phyloP scores from a whole-genome alignment of 2,797 vertebrate genomes.

The Miichthys miiuy region DNA sequence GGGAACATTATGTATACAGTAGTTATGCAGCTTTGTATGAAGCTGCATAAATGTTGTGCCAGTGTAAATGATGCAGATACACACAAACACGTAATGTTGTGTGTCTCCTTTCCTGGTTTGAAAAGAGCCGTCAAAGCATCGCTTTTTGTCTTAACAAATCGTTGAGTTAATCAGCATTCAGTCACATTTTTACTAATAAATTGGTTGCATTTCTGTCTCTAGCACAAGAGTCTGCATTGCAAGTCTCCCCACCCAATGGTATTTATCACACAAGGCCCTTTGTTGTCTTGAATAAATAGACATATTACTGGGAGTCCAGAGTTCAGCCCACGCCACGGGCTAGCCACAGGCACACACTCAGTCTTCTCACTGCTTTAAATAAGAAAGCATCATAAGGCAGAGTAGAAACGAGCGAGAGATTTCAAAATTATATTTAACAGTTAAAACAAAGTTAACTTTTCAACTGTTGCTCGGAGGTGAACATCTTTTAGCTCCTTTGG shows the following conservation, averaged over 20 bases:
- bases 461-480: too few relatives aligned
- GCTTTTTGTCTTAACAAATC: not conserved
- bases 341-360: slow-evolving; percentile 51
- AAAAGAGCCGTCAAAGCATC: not conserved
- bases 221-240: slow-evolving; percentile 35
- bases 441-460: too few relatives aligned
- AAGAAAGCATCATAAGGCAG: not conserved
- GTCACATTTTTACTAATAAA: slow-evolving; percentile 20
- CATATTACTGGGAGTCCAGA: slow-evolving; percentile 62
- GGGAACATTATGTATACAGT: slow-evolving; percentile 2
- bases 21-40: slow-evolving; percentile 1
- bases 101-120: too few relatives aligned
- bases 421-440: too few relatives aligned
- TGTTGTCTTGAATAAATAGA: slow-evolving; percentile 74
- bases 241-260: slow-evolving; percentile 47
- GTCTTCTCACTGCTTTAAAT: slow-evolving; percentile 40
- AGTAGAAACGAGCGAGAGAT: not conserved
- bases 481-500: not conserved
- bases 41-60: not conserved
- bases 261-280: slow-evolving; percentile 69
- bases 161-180: slow-evolving; percentile 19
- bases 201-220: slow-evolving; percentile 5
- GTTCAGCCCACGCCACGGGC: slow-evolving; percentile 59
- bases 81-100: not conserved
- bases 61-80: slow-evolving; percentile 29